Evolutionary conservation across 23 tunicate species (phyloP).

Genomic region (Styela plicata): DNA sequence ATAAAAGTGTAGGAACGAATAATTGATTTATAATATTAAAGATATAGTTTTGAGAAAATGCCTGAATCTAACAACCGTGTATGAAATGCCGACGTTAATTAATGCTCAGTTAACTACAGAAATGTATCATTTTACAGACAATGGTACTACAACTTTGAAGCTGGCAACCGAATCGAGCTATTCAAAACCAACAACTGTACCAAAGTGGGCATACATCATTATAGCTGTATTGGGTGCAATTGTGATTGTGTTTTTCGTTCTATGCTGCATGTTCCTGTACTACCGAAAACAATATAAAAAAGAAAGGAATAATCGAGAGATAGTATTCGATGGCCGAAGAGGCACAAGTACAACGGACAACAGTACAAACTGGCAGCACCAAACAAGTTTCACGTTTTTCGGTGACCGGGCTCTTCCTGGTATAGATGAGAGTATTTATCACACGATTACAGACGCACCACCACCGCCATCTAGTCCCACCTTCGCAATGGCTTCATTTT

Average conservation of each 20-base stretch:
- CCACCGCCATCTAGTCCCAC: neutral
- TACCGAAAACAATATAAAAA: neutral
- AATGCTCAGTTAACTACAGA: no score
- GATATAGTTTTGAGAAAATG: no score
- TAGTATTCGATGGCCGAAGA: neutral
- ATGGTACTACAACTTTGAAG: neutral
- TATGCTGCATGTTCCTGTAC: neutral
- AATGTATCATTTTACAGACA: no score
- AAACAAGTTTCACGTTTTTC: conserved; percentile 15
- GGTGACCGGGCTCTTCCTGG: neutral
- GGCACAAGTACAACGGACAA: neutral
- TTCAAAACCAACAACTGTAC: neutral
- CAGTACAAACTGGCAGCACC: neutral
- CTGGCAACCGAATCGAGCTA: no score
- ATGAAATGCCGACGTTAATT: no score
- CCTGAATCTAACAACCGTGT: no score
- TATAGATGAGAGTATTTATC: conserved; percentile 1
- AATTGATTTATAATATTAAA: no score
- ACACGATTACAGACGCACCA: neutral
- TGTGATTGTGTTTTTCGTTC: neutral
- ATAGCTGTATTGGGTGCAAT: neutral
- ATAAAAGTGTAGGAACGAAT: no score
- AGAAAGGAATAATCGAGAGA: neutral
- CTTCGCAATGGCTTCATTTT: conserved; percentile 3
- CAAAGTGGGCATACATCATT: neutral